Conservation (phyloP, 2,888 invertebrate genomes). For the Carcina quercana region DNA sequence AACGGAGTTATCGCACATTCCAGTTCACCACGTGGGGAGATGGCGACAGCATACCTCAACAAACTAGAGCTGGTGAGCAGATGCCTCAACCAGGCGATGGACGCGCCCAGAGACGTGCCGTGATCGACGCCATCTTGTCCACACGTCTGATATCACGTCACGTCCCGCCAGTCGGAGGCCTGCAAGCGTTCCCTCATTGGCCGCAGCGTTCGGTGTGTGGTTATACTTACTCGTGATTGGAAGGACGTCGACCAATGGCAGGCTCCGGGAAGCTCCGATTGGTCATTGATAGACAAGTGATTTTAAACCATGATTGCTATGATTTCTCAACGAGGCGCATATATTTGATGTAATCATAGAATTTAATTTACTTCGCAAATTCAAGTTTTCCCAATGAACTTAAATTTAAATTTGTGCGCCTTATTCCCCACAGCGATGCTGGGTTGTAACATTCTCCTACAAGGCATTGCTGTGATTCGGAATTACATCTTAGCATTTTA, state of each 20-base stretch:
- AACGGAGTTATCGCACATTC: too few species aligned
- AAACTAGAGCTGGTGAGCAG: constrained; percentile 47
- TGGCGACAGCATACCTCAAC: constrained; percentile 38
- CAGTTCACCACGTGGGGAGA: constrained; percentile 47
- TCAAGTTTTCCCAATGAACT: too few species aligned
- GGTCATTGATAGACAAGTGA: too few species aligned
- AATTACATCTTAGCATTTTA: background rate
- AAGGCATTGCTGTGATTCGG: too few species aligned
- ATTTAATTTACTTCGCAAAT: too few species aligned
- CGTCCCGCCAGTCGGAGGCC: constrained; percentile 5
- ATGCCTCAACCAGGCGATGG: constrained; percentile 39
- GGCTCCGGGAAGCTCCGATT: background rate
- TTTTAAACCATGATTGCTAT: too few species aligned
- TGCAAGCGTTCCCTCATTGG: constrained; percentile 3
- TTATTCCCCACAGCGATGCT: too few species aligned
- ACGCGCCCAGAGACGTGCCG: constrained; percentile 35
- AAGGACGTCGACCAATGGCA: background rate
- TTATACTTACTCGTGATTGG: constrained; percentile 1
- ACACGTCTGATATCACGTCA: too few species aligned
- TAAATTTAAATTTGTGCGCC: too few species aligned
- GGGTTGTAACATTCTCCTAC: too few species aligned
- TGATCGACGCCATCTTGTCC: constrained; percentile 24
- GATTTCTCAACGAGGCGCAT: too few species aligned
- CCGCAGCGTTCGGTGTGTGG: background rate
- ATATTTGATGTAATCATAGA: too few species aligned